Evolutionary conservation across 2,113 vertebrate species (phyloP), one percentile per base, ranked within the genome.

Genomic region (Calyptommatus sinebrachiatus): DNA sequence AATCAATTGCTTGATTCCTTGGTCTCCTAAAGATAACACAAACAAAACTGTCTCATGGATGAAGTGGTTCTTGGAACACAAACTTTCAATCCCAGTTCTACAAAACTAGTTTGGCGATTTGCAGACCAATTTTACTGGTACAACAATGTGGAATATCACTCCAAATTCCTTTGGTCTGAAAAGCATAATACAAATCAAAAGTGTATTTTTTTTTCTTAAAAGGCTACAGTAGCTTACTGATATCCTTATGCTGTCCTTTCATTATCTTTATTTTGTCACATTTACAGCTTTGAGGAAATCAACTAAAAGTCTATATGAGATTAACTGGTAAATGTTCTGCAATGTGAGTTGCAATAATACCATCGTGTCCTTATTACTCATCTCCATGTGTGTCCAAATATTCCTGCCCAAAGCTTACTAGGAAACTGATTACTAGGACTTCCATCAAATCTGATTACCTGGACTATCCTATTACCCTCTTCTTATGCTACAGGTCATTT

Each of bases 401-500:
- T 63, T 84, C 31, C 46, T 82, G 22, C 77, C 16, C 76, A 89
- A 83, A 78, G 73, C 31, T 88, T 65, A 73, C 79, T 71, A 73
- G 63, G 76, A 88, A 89, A 80, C n/a, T 26, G 76, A 85, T 85
- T 78, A 81, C 41, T 68, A 72, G 0, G 79, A 10, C 46, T 80
- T 84, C 77, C 78, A 86, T 67, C 69, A 83, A 86, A 80, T 61
- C 77, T 69, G 77, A 79, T 75, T 83, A 83, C 53, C 60, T 53
- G 57, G 31, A 48, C 77, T 65, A 79, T 80, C 73, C 77, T 76
- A 81, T 85, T 73, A 78, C 65, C 66, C 67, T 16, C 29, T 80
- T 90, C 88, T 86, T 84, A 81, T 89, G 87, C 77, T 0, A 84
- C 73, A 45, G 50, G 61, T 45, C 83, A 82, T 84, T 91, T 91